Percentiles rank a stretch among this genome's conserved stretches.
Evolutionary conservation across 2,888 invertebrate species (phyloP).

Genomic region (Melipona bicolor): DNA sequence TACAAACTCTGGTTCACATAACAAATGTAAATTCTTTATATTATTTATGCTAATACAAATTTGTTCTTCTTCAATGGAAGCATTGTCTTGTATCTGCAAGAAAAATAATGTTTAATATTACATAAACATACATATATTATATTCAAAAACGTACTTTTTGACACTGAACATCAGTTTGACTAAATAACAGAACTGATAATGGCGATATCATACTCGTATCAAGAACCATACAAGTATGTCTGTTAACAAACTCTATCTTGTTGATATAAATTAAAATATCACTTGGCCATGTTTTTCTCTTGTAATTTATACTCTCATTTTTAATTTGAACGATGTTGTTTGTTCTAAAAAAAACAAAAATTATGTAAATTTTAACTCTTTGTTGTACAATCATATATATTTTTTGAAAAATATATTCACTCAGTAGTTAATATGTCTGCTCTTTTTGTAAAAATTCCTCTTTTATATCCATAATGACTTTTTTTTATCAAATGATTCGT

Average conservation of each 20-base stretch:
- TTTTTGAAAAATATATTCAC: constrained; percentile 80
- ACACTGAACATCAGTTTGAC: constrained; percentile 69
- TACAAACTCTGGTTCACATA: constrained; percentile 83
- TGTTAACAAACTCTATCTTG: constrained; percentile 86
- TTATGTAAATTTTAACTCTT: neutral
- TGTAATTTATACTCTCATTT: constrained; percentile 88
- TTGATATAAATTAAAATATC: constrained; percentile 86
- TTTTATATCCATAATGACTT: constrained; percentile 85
- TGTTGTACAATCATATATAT: neutral
- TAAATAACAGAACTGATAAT: constrained; percentile 86
- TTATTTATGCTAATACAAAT: constrained; percentile 21
- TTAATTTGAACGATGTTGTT: constrained; percentile 86
- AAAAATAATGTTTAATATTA: neutral
- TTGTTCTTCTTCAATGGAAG: neutral
- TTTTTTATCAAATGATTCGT: constrained; percentile 86
- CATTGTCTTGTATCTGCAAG: neutral
- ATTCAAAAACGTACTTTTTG: constrained; percentile 64
- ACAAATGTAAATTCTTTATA: constrained; percentile 76
- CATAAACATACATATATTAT: constrained; percentile 6
- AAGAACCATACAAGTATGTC: constrained; percentile 86
- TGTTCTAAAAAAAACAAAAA: constrained; percentile 81
- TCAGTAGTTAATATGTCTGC: constrained; percentile 85
- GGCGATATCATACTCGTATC: constrained; percentile 87
- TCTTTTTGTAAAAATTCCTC: constrained; percentile 85
- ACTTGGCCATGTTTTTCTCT: constrained; percentile 83